Base-by-base conservation (phyloP, 2,113 vertebrate species). In the Sturnus vulgaris region DNA sequence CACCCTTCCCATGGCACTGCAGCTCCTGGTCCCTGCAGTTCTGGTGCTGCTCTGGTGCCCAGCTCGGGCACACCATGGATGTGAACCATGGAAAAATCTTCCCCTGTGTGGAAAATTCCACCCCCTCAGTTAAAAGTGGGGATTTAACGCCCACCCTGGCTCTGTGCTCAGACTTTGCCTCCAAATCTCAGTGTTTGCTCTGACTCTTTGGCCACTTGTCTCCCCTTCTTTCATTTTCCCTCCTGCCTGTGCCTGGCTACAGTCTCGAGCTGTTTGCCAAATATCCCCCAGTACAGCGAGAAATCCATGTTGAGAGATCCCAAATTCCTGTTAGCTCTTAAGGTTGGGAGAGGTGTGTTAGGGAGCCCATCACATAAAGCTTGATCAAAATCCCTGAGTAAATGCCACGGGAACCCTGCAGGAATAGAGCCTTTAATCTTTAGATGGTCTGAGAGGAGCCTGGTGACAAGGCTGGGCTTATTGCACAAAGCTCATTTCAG, bases 341-440 rank as follows among this genome's bases (percentile, higher is more conserved):
- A 72, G 95, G 95, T 76, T 95, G 96, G 95, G 72, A 96, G 92
- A 96, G 92, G 92, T 95, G 92, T 76, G 88, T 96, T 96, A 96
- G 96, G 96, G 84, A 97, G 95, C 96, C 96, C 95, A 94, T 95
- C 95, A 91, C 84, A 94, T n/a, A 93, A 93, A 96, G 86, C 95
- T 91, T 57, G 91, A 91, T 92, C 84, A 91, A 96, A 97, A 95
- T 97, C 93, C 96, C 92, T 96, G 95, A 96, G 96, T 94, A 97
- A 97, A 97, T 95, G 96, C 96, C 95, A 97, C 89, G 44, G 93
- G 95, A 97, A 82, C 93, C 96, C 95, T 95, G 42, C 93, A 96
- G 95, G 96, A 97, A 95, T 92, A 96, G 91, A 97, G 94, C 95
- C 94, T 94, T 96, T 97, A 97, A 97, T 97, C 96, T 96, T 61